Evolutionary conservation across 2,113 vertebrate genomes (phyloP).

Genomic region (Phyllostomus hastatus): DNA sequence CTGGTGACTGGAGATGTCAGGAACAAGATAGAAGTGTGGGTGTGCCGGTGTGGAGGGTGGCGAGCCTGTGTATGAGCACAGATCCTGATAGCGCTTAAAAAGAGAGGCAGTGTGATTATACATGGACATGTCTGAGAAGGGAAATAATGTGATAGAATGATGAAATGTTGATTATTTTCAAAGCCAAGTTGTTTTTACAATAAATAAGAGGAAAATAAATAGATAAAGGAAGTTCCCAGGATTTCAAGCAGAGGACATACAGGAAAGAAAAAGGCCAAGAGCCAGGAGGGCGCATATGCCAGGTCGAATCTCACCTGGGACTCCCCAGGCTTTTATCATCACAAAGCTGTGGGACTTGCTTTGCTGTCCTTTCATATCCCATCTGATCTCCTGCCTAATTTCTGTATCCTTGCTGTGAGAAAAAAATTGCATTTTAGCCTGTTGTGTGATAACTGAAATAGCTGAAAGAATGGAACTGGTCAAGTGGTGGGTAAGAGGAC

Average conservation of each 20-base stretch:
- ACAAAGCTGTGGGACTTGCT: not conserved
- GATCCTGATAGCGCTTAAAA: not conserved
- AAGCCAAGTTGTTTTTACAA: not conserved
- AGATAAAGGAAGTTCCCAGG: not conserved
- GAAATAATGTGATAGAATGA: not conserved
- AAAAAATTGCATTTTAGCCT: not conserved
- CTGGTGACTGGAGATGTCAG: not conserved
- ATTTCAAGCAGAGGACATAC: not conserved
- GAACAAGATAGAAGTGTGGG: not conserved
- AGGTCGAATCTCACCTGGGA: not conserved
- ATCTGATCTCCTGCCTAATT: not conserved
- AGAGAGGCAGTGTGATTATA: not conserved
- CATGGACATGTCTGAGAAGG: not conserved
- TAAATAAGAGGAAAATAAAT: not conserved
- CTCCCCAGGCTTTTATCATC: not conserved
- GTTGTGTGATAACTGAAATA: not conserved
- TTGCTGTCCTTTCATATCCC: not conserved
- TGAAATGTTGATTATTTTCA: not conserved
- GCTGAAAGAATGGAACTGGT: not conserved
- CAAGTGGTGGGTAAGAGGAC: not conserved
- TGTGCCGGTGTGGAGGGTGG: not conserved
- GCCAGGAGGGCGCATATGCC: not conserved
- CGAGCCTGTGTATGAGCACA: not conserved
- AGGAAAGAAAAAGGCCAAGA: not conserved
- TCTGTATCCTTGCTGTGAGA: constrained; percentile 13